Evolutionary conservation across 2,797 vertebrate species (phyloP).

Genomic region (Pseudochirops cupreus): DNA sequence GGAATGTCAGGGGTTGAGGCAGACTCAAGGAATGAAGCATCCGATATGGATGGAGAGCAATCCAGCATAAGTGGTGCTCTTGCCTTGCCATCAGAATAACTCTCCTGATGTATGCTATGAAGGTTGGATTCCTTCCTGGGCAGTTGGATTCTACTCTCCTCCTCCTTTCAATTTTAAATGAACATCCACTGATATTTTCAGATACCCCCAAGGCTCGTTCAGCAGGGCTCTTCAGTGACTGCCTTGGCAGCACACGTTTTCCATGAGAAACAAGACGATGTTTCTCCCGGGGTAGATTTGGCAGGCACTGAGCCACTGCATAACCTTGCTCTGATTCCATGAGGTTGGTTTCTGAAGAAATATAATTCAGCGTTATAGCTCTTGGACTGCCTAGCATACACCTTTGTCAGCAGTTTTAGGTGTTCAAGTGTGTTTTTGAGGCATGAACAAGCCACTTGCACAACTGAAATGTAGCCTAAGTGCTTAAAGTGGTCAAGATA

Average conservation of each 20-base stretch:
- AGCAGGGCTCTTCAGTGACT: conserved; percentile 55
- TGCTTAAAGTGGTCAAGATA: conserved; percentile 55
- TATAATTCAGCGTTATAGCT: conserved; percentile 73
- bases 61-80: not conserved
- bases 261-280: conserved; percentile 69
- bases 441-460: conserved; percentile 47
- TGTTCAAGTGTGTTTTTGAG: conserved; percentile 67
- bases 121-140: conserved; percentile 41
- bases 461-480: conserved; percentile 50
- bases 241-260: conserved; percentile 70
- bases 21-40: conserved; percentile 27
- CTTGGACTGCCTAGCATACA: conserved; percentile 60
- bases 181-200: conserved; percentile 66
- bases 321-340: conserved; percentile 73
- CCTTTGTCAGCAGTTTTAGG: conserved; percentile 77
- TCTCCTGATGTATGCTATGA: not conserved
- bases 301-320: conserved; percentile 50
- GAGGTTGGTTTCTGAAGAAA: conserved; percentile 74
- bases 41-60: not conserved
- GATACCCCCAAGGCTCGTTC: conserved; percentile 55
- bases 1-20: not conserved
- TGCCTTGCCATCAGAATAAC: conserved; percentile 8
- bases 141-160: not conserved
- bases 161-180: conserved; percentile 55
- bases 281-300: conserved; percentile 74